phyloP scores from a whole-genome alignment of 2,797 vertebrate genomes.

The Eulemur rubriventer region DNA sequence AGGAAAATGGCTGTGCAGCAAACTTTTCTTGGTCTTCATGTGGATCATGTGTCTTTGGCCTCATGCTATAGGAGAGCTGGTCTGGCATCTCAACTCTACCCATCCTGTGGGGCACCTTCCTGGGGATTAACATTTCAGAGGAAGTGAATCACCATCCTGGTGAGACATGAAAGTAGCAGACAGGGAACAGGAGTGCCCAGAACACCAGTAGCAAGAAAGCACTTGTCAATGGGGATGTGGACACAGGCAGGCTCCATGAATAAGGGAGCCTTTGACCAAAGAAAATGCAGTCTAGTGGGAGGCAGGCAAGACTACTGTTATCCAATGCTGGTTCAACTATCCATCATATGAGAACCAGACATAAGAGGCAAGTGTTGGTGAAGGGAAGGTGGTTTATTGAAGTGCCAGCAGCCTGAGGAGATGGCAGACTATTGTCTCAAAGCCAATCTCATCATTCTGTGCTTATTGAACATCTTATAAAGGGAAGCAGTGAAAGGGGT shows the following conservation, averaged over 20 bases:
- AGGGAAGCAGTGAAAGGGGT: too few species aligned
- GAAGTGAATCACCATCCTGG: slow-evolving; percentile 61
- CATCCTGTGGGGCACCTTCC: slow-evolving; percentile 62
- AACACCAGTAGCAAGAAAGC: not conserved
- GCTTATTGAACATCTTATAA: too few species aligned
- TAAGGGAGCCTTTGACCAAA: not conserved
- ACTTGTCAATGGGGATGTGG: not conserved
- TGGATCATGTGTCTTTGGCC: slow-evolving; percentile 77
- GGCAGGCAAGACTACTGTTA: not conserved
- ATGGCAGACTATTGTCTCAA: too few species aligned
- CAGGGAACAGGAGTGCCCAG: not conserved
- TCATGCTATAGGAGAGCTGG: slow-evolving; percentile 74
- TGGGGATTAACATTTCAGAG: slow-evolving; percentile 75
- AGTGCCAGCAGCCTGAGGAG: too few species aligned
- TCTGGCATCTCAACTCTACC: not conserved
- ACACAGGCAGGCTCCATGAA: not conserved
- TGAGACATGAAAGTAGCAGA: not conserved
- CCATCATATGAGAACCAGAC: too few species aligned
- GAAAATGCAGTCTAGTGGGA: not conserved
- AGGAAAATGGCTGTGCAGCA: slow-evolving; percentile 69
- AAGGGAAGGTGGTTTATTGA: too few species aligned
- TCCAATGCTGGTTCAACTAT: too few species aligned
- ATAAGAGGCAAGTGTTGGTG: too few species aligned
- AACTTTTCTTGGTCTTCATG: slow-evolving; percentile 70
- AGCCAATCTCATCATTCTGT: too few species aligned